Conservation (phyloP, 1,140 invertebrate genomes). For the Trialeurodes vaporariorum region DNA sequence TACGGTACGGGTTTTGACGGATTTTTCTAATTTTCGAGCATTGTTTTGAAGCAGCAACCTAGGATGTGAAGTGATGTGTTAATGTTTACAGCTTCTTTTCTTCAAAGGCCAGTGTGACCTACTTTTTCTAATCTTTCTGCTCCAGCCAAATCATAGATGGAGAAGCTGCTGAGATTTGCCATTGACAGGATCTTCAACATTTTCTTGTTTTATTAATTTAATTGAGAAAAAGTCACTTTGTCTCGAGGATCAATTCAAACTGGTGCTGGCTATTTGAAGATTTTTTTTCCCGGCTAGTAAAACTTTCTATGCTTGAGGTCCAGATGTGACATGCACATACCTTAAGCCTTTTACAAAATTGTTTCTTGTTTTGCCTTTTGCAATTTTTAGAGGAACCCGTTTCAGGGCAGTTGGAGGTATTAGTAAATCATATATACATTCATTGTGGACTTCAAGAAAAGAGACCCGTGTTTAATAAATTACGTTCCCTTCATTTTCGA, state of each 20-base stretch:
- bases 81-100: constrained; percentile 81
- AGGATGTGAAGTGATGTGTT: constrained; percentile 80
- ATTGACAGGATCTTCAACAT: constrained; percentile 34
- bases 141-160: constrained; percentile 85
- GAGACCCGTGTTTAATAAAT: constrained; percentile 59
- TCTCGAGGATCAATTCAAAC: constrained; percentile 71
- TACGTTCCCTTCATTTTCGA: background rate
- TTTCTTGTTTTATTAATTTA: constrained; percentile 50
- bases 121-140: constrained; percentile 79
- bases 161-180: constrained; percentile 46
- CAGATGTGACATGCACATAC: constrained; percentile 56
- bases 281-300: constrained; percentile 66
- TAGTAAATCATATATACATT: constrained; percentile 75
- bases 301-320: constrained; percentile 68
- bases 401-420: constrained; percentile 36
- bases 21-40: too few relatives aligned
- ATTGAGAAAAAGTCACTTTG: constrained; percentile 80
- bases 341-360: constrained; percentile 65
- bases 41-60: constrained; percentile 57
- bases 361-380: constrained; percentile 46
- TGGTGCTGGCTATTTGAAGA: constrained; percentile 70
- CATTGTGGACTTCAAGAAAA: constrained; percentile 91
- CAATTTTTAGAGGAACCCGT: constrained; percentile 41
- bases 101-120: constrained; percentile 61
- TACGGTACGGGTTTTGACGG: too few relatives aligned